Base-by-base conservation (phyloP, 2,113 vertebrate genomes). In the Hypocryptadius cinnamomeus region DNA sequence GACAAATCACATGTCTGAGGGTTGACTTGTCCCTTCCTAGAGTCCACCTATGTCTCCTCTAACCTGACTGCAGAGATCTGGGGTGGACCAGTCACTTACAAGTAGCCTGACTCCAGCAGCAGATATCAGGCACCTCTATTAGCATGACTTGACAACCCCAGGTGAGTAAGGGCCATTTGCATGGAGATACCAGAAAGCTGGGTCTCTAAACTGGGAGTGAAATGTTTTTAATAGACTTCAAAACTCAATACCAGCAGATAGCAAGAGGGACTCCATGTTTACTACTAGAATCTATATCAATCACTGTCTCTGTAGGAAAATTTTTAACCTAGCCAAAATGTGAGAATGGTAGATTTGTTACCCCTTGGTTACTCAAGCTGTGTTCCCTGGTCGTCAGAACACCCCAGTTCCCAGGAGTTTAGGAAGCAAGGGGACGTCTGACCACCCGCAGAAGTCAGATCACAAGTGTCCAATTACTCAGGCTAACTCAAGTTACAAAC, bases 401-500 rank as follows among this genome's bases (percentile, higher is more conserved):
- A 83, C 24, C 9, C 64, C 85, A 2, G 42, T 68, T 59, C 50
- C 68, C 84, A 25, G 44, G 54, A 85, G 54, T 30, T 77, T 21
- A 64, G 47, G 56, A 78, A 92, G 71, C 7, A 1, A 90, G 42
- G 13, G 44, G 30, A 89, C 0, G 0, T 39, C 74, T 71, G 89
- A 85, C 44, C 56, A 95, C 68, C 79, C 78, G 59, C 31, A 92
- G 44, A 90, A 90, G 82, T 64, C 82, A 94, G 37, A 87, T 35
- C 53, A 45, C 39, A 48, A 73, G 85, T 64, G 51, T 96, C 82
- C 47, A 73, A 33, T 94, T 94, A 89, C 85, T 87, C 68, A 47
- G 71, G 51, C 40, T 51, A 70, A 78, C 93, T 96, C 85, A 94
- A 83, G 64, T 96, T 94, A 95, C 95, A 94, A 90, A 92, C 47